These are phyloP conservation scores for Scaptomyza polygonia DNA, from an alignment of 2,888 invertebrate genomes.

Conservation along the genomic window DNA sequence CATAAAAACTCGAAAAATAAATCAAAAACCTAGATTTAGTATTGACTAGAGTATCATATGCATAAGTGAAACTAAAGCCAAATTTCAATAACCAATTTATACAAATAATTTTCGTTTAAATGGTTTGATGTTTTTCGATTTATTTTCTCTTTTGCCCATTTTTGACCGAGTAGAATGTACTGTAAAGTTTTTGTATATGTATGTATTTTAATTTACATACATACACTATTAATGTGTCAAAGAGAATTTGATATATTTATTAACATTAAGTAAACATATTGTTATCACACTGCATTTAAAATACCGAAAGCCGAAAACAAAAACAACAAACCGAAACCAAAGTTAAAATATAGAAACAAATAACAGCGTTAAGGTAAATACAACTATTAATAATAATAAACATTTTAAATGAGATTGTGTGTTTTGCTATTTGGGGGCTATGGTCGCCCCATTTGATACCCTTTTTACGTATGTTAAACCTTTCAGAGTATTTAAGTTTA, in stretches of 20 bases:
- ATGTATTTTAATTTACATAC: constrained; percentile 51
- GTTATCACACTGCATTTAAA: constrained; percentile 76
- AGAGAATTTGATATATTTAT: constrained; percentile 73
- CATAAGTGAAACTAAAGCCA: constrained; percentile 9
- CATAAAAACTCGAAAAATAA: constrained; percentile 12
- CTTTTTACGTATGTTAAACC: background rate
- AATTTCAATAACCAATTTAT: background rate
- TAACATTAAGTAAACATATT: constrained; percentile 77
- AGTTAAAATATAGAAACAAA: constrained; percentile 43
- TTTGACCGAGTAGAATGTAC: constrained; percentile 4
- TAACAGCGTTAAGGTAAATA: constrained; percentile 63
- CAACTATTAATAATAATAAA: constrained; percentile 71
- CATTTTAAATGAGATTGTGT: constrained; percentile 62
- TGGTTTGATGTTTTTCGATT: too few relatives aligned
- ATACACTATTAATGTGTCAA: constrained; percentile 19
- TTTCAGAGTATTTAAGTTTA: too few relatives aligned
- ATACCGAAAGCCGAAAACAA: constrained; percentile 32
- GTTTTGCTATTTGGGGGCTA: background rate
- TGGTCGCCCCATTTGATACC: background rate
- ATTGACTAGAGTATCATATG: constrained; percentile 19
- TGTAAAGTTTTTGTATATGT: constrained; percentile 21
- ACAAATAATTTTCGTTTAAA: too few relatives aligned
- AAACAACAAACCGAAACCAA: constrained; percentile 42
- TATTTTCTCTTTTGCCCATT: background rate
- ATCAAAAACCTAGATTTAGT: constrained; percentile 22